A percentile compares a stretch with the other conserved stretches of the same genome.
phyloP scores from a whole-genome alignment of 2,113 vertebrate genomes.

The Boleophthalmus pectinirostris region DNA sequence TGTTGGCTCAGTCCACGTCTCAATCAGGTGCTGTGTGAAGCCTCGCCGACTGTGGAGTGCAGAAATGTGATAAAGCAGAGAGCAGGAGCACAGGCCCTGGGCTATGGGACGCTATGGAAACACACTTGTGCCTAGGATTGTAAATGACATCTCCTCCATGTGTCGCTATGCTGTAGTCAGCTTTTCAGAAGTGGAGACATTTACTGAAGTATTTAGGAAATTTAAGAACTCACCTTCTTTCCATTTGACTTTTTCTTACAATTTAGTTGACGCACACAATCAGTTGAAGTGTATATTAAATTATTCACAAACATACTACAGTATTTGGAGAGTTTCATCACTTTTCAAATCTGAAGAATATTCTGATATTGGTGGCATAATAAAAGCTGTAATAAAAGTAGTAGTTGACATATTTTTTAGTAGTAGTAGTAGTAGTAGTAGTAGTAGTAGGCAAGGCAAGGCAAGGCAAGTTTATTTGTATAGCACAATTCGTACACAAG shows the following conservation, averaged over 20 bases:
- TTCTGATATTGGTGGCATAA: too few species aligned
- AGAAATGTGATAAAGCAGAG: slow-evolving; percentile 53
- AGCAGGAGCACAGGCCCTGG: slow-evolving; percentile 25
- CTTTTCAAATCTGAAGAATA: too few species aligned
- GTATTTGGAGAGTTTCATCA: too few species aligned
- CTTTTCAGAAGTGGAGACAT: background rate
- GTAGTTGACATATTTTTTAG: background rate
- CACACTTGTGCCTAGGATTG: slow-evolving; percentile 36
- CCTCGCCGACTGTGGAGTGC: slow-evolving; percentile 46
- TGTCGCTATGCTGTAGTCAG: slow-evolving; percentile 40
- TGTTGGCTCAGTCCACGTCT: slow-evolving; percentile 52
- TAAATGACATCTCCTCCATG: slow-evolving; percentile 35
- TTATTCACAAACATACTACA: too few species aligned
- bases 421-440: background rate
- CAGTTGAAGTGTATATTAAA: too few species aligned
- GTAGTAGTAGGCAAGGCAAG: background rate
- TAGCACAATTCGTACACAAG: too few species aligned
- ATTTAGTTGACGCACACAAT: too few species aligned
- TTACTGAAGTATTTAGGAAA: background rate
- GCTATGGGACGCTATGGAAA: slow-evolving; percentile 51
- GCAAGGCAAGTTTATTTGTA: too few species aligned
- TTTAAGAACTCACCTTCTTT: background rate
- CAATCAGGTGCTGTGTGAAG: slow-evolving; percentile 47
- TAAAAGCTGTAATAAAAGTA: too few species aligned
- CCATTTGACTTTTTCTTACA: background rate